phyloP scores from a whole-genome alignment of 2,888 invertebrate species.

The Plebejus anna region DNA sequence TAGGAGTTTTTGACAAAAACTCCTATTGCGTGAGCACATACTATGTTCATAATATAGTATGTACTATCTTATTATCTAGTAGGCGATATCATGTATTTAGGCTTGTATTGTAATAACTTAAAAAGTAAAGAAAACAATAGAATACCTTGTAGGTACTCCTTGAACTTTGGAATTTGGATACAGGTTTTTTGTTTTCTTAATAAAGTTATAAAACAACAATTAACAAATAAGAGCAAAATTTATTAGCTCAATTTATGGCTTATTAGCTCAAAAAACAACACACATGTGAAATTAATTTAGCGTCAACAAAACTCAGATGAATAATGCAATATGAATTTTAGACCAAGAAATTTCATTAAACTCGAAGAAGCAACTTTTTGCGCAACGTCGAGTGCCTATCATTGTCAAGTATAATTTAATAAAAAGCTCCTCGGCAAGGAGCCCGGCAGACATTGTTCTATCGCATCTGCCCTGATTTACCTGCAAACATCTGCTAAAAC shows the following conservation, averaged over 20 bases:
- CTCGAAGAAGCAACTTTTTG: slow-evolving; percentile 3
- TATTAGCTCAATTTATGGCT: neutral
- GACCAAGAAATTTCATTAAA: neutral
- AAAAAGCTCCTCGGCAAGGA: slow-evolving; percentile 52
- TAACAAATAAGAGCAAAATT: neutral
- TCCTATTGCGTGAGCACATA: too few species aligned
- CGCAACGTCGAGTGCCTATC: slow-evolving; percentile 14
- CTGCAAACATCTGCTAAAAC: slow-evolving; percentile 68
- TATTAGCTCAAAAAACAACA: too few species aligned
- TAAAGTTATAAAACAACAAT: neutral
- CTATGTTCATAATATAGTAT: too few species aligned
- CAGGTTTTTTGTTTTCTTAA: neutral
- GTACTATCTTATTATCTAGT: too few species aligned
- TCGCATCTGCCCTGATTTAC: slow-evolving; percentile 71
- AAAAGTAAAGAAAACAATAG: neutral
- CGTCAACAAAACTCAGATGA: neutral
- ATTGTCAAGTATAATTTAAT: slow-evolving; percentile 58
- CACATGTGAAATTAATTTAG: neutral
- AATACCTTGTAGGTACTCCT: neutral
- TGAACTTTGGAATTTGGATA: neutral
- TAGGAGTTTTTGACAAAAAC: too few species aligned
- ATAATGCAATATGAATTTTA: neutral
- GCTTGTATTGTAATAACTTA: neutral
- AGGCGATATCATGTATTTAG: too few species aligned
- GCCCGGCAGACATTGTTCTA: slow-evolving; percentile 52